Conservation (phyloP, 2,888 invertebrate species). For the Caenorhabditis becei region DNA sequence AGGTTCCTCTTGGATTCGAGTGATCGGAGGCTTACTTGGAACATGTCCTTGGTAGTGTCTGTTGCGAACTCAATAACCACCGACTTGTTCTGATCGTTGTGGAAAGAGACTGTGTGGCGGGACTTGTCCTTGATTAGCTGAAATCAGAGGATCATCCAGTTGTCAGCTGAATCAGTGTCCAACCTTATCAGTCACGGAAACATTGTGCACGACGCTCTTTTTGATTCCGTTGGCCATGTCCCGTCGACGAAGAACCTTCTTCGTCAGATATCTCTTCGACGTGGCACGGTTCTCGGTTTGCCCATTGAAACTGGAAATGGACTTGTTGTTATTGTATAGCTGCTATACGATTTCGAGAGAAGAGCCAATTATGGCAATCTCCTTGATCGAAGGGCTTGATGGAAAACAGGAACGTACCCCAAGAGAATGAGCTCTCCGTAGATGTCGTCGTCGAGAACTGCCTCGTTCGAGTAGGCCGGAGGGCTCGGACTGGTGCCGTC, state of each 20-base stretch:
- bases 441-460: conserved; percentile 61
- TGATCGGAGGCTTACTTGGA: conserved; percentile 87
- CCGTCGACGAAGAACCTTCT: conserved; percentile 72
- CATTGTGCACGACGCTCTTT: conserved; percentile 67
- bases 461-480: conserved; percentile 59
- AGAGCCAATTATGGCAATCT: neutral
- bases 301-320: conserved; percentile 71
- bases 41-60: conserved; percentile 98
- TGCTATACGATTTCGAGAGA: neutral
- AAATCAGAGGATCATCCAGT: conserved; percentile 19
- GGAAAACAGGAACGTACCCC: conserved; percentile 63
- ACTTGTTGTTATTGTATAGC: neutral
- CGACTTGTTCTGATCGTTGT: conserved; percentile 76
- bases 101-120: conserved; percentile 79
- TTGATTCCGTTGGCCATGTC: conserved; percentile 77
- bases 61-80: conserved; percentile 98
- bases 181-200: conserved; percentile 13
- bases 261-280: conserved; percentile 75
- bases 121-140: conserved; percentile 77
- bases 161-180: conserved; percentile 3
- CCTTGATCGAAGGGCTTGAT: neutral
- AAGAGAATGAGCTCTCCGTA: conserved; percentile 79
- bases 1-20: neutral
- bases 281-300: conserved; percentile 67
- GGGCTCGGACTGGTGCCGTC: conserved; percentile 42